phyloP scores from a whole-genome alignment of 2,888 invertebrate species.

The Drosophila rubida region DNA sequence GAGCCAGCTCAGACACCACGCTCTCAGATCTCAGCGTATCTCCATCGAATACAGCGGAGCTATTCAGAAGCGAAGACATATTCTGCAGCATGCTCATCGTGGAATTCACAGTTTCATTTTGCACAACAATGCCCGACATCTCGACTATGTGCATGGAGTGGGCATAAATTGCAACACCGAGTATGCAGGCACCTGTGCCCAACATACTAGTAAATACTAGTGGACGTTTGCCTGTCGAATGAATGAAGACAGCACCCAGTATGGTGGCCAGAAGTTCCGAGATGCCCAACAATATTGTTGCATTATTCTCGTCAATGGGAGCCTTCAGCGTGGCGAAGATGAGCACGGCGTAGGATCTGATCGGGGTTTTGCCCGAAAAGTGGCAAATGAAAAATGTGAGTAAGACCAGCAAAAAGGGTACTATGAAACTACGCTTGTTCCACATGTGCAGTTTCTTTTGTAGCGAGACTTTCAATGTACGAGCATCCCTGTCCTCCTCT shows the following conservation, averaged over 20 bases:
- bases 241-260: constrained; percentile 12
- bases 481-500: not conserved
- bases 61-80: not conserved
- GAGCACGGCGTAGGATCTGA: constrained; percentile 13
- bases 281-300: constrained; percentile 15
- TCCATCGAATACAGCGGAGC: not conserved
- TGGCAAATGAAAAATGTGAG: constrained; percentile 16
- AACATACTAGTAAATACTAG: constrained; percentile 14
- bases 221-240: constrained; percentile 17
- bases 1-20: not conserved
- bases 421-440: constrained; percentile 17
- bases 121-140: not conserved
- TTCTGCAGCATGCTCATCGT: not conserved
- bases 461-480: not conserved
- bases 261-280: constrained; percentile 15
- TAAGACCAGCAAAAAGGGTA: constrained; percentile 11
- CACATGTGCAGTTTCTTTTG: constrained; percentile 20
- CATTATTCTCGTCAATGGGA: constrained; percentile 17
- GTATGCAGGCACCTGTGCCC: constrained; percentile 15
- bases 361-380: constrained; percentile 23
- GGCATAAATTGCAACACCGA: constrained; percentile 22
- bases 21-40: too few species aligned
- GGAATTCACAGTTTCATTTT: not conserved
- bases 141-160: constrained; percentile 5
- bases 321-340: constrained; percentile 16